Percentiles rank a stretch among this genome's conserved stretches.
phyloP scores from a whole-genome alignment of 2,888 invertebrate species.

The Oxystoma pomonae region DNA sequence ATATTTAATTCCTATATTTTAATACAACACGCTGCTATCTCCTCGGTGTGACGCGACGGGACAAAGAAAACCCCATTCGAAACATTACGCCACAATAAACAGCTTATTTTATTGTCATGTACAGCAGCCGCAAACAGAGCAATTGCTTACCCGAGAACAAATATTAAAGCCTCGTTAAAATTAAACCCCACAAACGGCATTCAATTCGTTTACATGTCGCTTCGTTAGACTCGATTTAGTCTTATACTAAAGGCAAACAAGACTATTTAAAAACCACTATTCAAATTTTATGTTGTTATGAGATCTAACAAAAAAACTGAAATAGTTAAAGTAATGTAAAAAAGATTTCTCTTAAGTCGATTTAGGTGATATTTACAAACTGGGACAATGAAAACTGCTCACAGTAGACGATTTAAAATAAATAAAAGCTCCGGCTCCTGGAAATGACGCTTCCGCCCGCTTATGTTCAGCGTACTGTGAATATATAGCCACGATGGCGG shows the following conservation, averaged over 20 bases:
- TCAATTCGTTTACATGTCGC: background rate
- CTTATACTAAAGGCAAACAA: too few relatives aligned
- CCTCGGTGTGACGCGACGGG: too few relatives aligned
- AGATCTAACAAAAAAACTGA: background rate
- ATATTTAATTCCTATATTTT: too few relatives aligned
- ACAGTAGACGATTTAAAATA: background rate
- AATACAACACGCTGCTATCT: too few relatives aligned
- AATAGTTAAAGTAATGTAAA: background rate
- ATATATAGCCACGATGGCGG: background rate
- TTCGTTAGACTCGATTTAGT: background rate
- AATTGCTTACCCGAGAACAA: background rate
- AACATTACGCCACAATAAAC: background rate
- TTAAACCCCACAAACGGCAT: background rate
- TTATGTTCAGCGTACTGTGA: background rate
- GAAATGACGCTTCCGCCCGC: background rate
- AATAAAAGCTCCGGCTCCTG: background rate
- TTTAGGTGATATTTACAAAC: background rate
- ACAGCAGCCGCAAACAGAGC: background rate
- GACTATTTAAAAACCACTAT: too few relatives aligned
- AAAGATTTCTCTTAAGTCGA: background rate
- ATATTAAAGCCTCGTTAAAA: background rate
- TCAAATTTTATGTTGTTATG: too few relatives aligned
- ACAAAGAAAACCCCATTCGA: too few relatives aligned
- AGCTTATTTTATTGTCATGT: background rate
- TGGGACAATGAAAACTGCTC: background rate